A percentile compares a stretch with the other conserved stretches of the same genome.
phyloP scores from a whole-genome alignment of 2,888 invertebrate species.

The Schizotus pectinicornis region DNA sequence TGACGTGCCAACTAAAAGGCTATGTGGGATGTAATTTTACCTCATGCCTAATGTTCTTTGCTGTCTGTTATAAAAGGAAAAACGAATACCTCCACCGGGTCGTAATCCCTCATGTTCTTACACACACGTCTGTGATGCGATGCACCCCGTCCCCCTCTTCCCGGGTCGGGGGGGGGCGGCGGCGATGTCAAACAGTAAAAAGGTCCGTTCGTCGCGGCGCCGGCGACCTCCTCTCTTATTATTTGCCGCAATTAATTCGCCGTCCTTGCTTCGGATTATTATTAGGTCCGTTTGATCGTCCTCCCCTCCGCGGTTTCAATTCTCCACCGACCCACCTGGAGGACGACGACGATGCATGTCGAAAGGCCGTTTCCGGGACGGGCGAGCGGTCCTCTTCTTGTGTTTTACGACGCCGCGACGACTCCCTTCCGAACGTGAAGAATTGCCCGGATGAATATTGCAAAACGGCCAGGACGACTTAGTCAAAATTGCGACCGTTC shows the following conservation, averaged over 20 bases:
- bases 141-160: no score
- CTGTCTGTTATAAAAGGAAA: conserved; percentile 32
- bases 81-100: conserved; percentile 31
- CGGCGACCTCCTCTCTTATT: background rate
- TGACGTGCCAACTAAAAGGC: conserved; percentile 43
- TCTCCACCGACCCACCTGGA: no score
- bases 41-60: conserved; percentile 33
- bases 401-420: background rate
- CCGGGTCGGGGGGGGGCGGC: no score
- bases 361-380: background rate
- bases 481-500: no score
- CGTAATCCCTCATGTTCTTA: conserved; percentile 23
- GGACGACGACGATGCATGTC: no score
- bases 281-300: background rate
- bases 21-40: conserved; percentile 33
- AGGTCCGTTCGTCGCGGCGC: no score
- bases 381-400: background rate
- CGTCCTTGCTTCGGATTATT: background rate
- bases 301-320: no score
- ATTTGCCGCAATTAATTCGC: conserved; percentile 11
- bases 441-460: no score
- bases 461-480: no score
- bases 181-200: no score
- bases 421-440: background rate
- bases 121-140: conserved; percentile 1